phyloP scores from a whole-genome alignment of 2,797 vertebrate species.

The Chanos chanos region DNA sequence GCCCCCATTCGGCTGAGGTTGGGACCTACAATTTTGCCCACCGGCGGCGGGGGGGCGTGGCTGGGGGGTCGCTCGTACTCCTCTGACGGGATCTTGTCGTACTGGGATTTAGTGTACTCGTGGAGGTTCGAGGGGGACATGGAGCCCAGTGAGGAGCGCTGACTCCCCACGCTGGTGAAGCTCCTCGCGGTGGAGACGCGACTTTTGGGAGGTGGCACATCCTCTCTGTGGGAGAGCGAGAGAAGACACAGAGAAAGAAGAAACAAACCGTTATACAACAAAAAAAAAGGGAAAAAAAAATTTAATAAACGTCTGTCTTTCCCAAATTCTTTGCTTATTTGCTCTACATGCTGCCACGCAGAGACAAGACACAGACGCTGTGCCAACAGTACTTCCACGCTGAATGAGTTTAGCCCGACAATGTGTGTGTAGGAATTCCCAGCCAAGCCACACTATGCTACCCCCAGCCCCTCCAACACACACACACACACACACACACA shows the following conservation, averaged over 20 bases:
- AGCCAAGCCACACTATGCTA: conserved; percentile 31
- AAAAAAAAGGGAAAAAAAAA: no score
- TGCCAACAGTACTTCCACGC: no score
- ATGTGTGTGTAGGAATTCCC: not conserved
- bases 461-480: no score
- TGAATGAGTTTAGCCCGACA: not conserved
- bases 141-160: conserved; percentile 93
- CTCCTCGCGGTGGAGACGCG: conserved; percentile 91
- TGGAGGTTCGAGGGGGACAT: conserved; percentile 98
- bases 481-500: conserved; percentile 43
- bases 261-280: not conserved
- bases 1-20: conserved; percentile 98
- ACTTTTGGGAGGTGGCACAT: conserved; percentile 94
- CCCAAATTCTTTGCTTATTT: no score
- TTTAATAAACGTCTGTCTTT: not conserved
- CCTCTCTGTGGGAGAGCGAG: conserved; percentile 76
- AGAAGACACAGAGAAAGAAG: not conserved
- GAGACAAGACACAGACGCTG: no score
- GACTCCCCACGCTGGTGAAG: conserved; percentile 86
- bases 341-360: no score
- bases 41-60: conserved; percentile 72
- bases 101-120: conserved; percentile 86
- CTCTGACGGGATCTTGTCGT: conserved; percentile 88
- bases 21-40: conserved; percentile 84
- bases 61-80: conserved; percentile 82